Base-by-base conservation (phyloP, 1,140 invertebrate species). In the Anthonomus grandis region DNA sequence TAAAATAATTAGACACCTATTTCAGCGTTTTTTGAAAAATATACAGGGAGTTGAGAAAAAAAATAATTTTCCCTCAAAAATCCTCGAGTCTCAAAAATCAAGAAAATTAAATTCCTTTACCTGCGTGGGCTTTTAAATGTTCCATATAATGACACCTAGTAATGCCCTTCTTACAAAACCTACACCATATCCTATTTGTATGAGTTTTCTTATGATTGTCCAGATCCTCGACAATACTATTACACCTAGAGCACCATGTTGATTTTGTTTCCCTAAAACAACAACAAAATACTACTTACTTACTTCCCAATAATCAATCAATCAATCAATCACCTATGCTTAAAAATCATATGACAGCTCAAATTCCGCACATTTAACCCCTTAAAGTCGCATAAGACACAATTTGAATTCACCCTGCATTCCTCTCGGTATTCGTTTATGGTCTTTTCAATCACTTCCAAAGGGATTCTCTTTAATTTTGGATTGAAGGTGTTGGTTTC, bases 271-370 rank as follows among this genome's bases (percentile, higher is more conserved):
- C 60, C 38, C 56, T 62, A 47, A 44, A 61, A 44, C 1, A 23
- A 42, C 3, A 25, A 41, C 1, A 18, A 42, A 27, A 41, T 18
- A 21, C 19, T 4, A 2, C 5, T 52, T 12, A n/a, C n/a, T 27
- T 31, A 31, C 27, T 31, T n/a, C n/a, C 6, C n/a, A 31, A 31
- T 31, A 31, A 31, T n/a, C n/a, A n/a, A n/a, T n/a, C n/a, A n/a
- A n/a, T n/a, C n/a, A 17, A 44, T 19, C 31, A 53, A 39, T 24
- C 54, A 62, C 60, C 54, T 62, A 25, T 62, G 60, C 18, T 57
- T 59, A 42, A 50, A 48, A n/a, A 53, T 34, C 60, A 62, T 62
- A 44, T 62, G 60, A 19, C 34, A 46, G 10, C 55, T 59, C 22
- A 62, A 49, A 18, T 57, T 58, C 9, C 60, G 34, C 8, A 62